Base-by-base conservation (phyloP, 2,888 invertebrate genomes). In the Strigamia crassipes region DNA sequence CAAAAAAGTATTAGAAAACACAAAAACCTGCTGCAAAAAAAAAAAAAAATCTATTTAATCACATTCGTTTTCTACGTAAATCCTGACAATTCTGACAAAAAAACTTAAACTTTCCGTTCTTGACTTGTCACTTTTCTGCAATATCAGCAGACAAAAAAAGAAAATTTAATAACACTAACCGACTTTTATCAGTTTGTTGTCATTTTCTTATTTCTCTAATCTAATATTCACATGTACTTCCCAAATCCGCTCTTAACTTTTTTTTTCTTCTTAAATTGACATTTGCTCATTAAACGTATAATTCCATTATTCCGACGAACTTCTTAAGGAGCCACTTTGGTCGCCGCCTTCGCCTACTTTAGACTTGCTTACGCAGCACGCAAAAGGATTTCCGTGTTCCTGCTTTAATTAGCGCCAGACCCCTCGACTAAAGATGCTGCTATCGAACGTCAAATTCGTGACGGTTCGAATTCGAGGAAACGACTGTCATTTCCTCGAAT, bases 321-420 rank as follows among this genome's bases (percentile, higher is more conserved):
- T 66, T 23, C 21, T 66, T 18, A 23, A 66, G 61, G 21, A 66
- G 21, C 61, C 61, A 66, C 61, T 66, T 66, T 66, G 13, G 61
- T 66, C 61, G 61, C 61, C 61, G 21, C 61, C 61, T 12, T 18
- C 61, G 21, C 61, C 61, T 12, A 66, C 61, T 66, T 66, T 66
- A 2, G 21, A 66, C 61, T 66, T 66, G 61, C 61, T 66, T 66
- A 66, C 61, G 61, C 61, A 66, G 61, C 61, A 66, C 61, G 61
- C 61, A 23, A 66, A 66, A 66, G 61, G 61, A 66, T 66, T 66
- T 66, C 23, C 61, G 61, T 66, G 61, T 66, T 66, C 61, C 61
- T 66, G 21, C 21, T 18, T 66, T 66, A 66, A 66, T 66, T 66
- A 66, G 61, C 23, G 23, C 61, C 21, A 66, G 61, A 66, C 21